Evolutionary conservation across 2,113 vertebrate species (phyloP).

Genomic region (Oryzias woworae): DNA sequence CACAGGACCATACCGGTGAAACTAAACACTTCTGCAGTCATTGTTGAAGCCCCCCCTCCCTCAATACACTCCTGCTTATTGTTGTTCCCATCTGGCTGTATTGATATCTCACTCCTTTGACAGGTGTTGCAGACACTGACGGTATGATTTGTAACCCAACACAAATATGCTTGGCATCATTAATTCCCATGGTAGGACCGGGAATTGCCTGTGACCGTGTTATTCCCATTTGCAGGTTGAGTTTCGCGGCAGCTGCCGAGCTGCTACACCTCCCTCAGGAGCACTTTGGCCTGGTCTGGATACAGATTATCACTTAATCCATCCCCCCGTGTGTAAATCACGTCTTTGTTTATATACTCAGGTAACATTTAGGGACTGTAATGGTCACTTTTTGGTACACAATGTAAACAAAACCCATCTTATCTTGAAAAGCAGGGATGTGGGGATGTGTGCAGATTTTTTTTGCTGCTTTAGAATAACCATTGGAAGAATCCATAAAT

Average conservation of each 20-base stretch:
- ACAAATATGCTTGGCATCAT: conserved; percentile 58
- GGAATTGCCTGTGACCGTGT: conserved; percentile 32
- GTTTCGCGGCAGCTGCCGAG: conserved; percentile 14
- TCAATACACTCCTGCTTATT: conserved; percentile 37
- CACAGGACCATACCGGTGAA: not conserved
- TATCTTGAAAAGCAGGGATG: too few relatives aligned
- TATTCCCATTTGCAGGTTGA: conserved; percentile 38
- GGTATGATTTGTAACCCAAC: conserved; percentile 63
- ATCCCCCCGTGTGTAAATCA: not conserved
- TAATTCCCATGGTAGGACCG: conserved; percentile 45
- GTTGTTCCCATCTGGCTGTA: conserved; percentile 32
- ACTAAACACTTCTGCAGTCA: conserved; percentile 13
- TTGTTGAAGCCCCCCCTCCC: conserved; percentile 8
- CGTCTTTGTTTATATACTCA: not conserved
- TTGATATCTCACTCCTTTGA: conserved; percentile 60
- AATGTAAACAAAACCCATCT: too few relatives aligned
- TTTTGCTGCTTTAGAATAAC: too few relatives aligned
- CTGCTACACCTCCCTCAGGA: conserved; percentile 16
- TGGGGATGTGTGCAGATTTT: too few relatives aligned
- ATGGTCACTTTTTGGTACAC: too few relatives aligned
- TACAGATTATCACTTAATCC: conserved; percentile 19
- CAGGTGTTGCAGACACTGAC: conserved; percentile 55
- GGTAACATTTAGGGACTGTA: not conserved
- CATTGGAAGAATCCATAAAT: too few relatives aligned
- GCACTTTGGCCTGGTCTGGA: conserved; percentile 22